Evolutionary conservation across 2,113 vertebrate species (phyloP).

Genomic region (Peromyscus californicus): DNA sequence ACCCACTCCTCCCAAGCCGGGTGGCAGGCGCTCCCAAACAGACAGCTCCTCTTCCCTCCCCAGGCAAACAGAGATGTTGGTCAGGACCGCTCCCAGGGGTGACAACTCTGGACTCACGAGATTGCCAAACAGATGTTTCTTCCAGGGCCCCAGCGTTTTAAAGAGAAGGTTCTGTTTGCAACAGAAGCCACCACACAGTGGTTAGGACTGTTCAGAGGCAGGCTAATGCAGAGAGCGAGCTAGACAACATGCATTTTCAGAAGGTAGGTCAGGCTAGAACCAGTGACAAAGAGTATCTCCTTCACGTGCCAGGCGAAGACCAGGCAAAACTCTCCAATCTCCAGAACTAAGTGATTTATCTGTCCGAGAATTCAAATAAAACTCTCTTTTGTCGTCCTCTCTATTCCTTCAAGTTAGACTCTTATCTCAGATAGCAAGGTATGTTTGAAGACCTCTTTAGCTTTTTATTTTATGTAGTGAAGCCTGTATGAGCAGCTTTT

Average conservation of each 20-base stretch:
- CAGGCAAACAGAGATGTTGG: accelerated
- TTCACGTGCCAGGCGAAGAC: accelerated
- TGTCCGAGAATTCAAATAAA: neutral
- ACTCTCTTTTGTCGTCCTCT: accelerated
- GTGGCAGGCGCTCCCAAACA: neutral
- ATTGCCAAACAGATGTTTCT: neutral
- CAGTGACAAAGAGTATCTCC: accelerated
- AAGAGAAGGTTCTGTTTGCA: neutral
- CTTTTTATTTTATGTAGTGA: neutral
- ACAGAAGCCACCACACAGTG: neutral
- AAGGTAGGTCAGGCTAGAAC: accelerated
- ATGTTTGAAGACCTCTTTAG: neutral
- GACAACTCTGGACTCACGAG: accelerated
- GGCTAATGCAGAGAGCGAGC: accelerated
- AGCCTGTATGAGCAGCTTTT: neutral
- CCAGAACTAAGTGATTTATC: accelerated
- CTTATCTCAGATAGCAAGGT: neutral
- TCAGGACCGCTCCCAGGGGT: too few species aligned
- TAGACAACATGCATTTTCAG: accelerated
- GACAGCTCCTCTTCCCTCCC: neutral
- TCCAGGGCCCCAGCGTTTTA: neutral
- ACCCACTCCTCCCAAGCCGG: neutral
- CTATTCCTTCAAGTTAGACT: neutral
- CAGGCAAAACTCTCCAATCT: accelerated
- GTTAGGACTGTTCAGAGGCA: neutral